phyloP scores from a whole-genome alignment of 2,888 invertebrate genomes.

The Xestia c-nigrum region DNA sequence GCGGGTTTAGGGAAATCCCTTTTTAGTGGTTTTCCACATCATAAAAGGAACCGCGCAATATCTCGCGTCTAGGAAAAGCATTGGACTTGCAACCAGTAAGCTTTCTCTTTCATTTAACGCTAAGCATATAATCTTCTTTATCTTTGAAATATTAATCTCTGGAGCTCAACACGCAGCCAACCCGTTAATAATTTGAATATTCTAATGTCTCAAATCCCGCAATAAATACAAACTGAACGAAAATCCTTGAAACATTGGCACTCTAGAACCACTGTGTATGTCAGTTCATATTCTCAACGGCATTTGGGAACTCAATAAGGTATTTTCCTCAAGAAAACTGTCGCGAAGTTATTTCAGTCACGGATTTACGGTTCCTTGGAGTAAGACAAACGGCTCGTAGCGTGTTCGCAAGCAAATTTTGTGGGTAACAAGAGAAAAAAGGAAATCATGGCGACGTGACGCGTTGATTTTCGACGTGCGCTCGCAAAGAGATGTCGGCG shows the following conservation, averaged over 20 bases:
- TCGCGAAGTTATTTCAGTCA: conserved; percentile 81
- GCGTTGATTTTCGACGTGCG: conserved; percentile 64
- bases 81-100: conserved; percentile 7
- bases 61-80: conserved; percentile 4
- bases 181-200: conserved; percentile 44
- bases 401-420: conserved; percentile 80
- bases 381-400: conserved; percentile 80
- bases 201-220: conserved; percentile 49
- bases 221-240: conserved; percentile 55
- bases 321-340: conserved; percentile 66
- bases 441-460: conserved; percentile 64
- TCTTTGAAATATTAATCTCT: conserved; percentile 40
- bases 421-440: conserved; percentile 63
- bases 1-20: conserved; percentile 42
- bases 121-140: conserved; percentile 38
- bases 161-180: conserved; percentile 20
- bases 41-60: conserved; percentile 35
- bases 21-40: conserved; percentile 47
- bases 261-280: conserved; percentile 66
- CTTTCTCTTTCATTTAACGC: conserved; percentile 12
- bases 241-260: conserved; percentile 53
- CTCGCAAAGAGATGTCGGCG: conserved; percentile 46
- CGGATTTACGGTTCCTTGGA: conserved; percentile 79
- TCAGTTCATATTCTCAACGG: conserved; percentile 76
- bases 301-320: conserved; percentile 74